Conservation (phyloP, 2,113 vertebrate species). For the Platichthys flesus region DNA sequence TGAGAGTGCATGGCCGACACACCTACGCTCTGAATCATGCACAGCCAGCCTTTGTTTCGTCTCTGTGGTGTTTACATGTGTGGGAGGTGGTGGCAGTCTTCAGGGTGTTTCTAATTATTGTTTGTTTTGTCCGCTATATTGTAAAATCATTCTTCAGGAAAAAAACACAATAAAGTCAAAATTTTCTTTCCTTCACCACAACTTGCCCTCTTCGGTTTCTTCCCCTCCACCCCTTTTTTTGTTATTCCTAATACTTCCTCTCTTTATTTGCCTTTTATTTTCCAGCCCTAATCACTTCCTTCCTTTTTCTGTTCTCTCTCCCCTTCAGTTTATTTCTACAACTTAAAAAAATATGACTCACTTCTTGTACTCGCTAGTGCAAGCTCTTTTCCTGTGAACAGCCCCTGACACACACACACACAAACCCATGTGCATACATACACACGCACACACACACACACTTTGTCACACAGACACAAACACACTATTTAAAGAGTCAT, state of each 20-base stretch:
- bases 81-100: slow-evolving; percentile 26
- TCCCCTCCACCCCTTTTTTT: slow-evolving; percentile 41
- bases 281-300: slow-evolving; percentile 51
- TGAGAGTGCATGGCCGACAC: slow-evolving; percentile 26
- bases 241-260: slow-evolving; percentile 34
- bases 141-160: background rate
- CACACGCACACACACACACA: too few species aligned
- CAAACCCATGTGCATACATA: too few species aligned
- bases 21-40: slow-evolving; percentile 34
- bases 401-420: too few species aligned
- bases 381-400: too few species aligned
- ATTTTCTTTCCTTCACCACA: background rate
- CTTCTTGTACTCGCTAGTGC: background rate
- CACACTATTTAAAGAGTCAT: slow-evolving; percentile 70
- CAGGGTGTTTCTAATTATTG: slow-evolving; percentile 17
- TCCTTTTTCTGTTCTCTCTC: slow-evolving; percentile 13
- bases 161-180: background rate
- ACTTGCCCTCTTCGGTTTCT: slow-evolving; percentile 22
- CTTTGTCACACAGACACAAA: too few species aligned
- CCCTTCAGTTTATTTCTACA: background rate
- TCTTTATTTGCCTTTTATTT: slow-evolving; percentile 44
- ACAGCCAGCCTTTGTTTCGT: slow-evolving; percentile 10
- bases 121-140: slow-evolving; percentile 15
- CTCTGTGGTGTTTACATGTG: slow-evolving; percentile 19
- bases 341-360: background rate